phyloP scores from a whole-genome alignment of 1,140 invertebrate species.

The Camponotus pennsylvanicus region DNA sequence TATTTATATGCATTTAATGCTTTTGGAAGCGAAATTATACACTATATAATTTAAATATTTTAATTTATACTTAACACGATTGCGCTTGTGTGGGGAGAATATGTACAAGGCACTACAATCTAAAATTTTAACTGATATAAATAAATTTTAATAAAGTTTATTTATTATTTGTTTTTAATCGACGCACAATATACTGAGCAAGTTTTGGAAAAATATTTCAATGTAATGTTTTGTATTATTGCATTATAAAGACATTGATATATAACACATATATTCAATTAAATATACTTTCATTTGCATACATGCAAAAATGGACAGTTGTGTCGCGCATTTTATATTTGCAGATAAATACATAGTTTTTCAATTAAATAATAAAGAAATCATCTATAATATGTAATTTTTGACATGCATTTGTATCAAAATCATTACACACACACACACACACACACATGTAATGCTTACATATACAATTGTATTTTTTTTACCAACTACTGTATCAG shows the following conservation, averaged over 20 bases:
- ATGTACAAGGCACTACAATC: constrained; percentile 70
- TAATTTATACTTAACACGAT: constrained; percentile 21
- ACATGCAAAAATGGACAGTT: constrained; percentile 20
- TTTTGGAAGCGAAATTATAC: constrained; percentile 27
- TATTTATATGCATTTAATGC: constrained; percentile 31
- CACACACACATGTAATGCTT: neutral
- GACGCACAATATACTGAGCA: constrained; percentile 21
- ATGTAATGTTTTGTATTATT: neutral
- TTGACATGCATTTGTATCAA: constrained; percentile 22
- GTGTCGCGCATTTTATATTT: neutral
- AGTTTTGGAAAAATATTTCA: constrained; percentile 58
- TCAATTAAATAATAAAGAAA: constrained; percentile 18
- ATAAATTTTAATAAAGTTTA: constrained; percentile 23
- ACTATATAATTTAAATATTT: constrained; percentile 58
- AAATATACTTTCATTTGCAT: constrained; percentile 34
- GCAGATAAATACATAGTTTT: constrained; percentile 6
- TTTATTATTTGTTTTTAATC: constrained; percentile 37
- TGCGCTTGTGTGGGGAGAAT: constrained; percentile 34
- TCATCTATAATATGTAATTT: neutral
- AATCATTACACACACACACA: neutral
- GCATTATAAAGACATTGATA: constrained; percentile 5
- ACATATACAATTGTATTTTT: neutral
- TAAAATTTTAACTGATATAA: constrained; percentile 36
- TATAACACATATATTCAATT: constrained; percentile 44
- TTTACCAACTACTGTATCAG: neutral